A percentile compares a stretch with the other conserved stretches of the same genome.
Conservation (phyloP, 2,888 invertebrate genomes). For the Dyspetes luteomarginatus region DNA sequence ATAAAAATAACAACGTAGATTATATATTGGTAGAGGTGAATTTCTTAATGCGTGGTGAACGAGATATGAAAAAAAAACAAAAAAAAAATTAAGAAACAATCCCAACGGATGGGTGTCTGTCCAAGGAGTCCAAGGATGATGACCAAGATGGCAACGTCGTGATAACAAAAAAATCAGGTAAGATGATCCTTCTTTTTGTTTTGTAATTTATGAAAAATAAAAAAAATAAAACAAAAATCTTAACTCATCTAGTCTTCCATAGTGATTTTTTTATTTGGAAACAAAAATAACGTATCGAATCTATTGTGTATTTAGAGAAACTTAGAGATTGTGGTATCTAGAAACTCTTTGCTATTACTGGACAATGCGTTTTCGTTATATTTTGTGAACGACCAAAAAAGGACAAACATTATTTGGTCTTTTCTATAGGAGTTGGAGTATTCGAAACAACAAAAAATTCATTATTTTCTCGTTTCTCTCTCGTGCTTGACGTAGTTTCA, state of each 20-base stretch:
- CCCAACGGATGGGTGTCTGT: conserved; percentile 16
- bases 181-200: conserved; percentile 33
- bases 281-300: conserved; percentile 5
- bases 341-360: conserved; percentile 21
- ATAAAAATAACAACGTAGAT: conserved; percentile 52
- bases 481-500: neutral
- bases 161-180: conserved; percentile 48
- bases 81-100: conserved; percentile 15
- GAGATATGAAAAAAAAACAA: conserved; percentile 5
- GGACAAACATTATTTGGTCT: conserved; percentile 27
- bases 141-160: conserved; percentile 28
- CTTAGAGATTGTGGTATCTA: conserved; percentile 48
- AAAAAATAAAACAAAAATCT: conserved; percentile 1
- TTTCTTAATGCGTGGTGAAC: conserved; percentile 43
- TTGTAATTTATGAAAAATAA: conserved; percentile 36
- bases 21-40: conserved; percentile 54
- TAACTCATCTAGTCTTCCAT: conserved; percentile 20
- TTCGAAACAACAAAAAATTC: conserved; percentile 11
- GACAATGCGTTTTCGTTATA: conserved; percentile 18
- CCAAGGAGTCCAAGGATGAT: conserved; percentile 38
- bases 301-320: conserved; percentile 29
- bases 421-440: conserved; percentile 39
- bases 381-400: conserved; percentile 13
- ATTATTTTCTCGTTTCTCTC: conserved; percentile 15
- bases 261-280: conserved; percentile 45